Conservation (phyloP, 2,888 invertebrate species). For the Heliothis peltigera region DNA sequence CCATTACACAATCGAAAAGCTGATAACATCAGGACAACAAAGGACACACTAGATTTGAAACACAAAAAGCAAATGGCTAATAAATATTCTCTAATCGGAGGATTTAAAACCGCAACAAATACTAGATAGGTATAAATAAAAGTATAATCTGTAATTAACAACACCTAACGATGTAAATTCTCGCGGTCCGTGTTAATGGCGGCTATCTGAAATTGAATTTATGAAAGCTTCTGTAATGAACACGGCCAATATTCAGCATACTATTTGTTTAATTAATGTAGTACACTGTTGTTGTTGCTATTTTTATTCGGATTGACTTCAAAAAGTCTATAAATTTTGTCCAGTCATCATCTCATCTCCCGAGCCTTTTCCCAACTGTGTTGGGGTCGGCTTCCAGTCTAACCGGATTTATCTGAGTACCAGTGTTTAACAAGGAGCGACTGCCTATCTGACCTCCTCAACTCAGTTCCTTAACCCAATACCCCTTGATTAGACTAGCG, state of each 20-base stretch:
- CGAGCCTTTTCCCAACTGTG: too few species aligned
- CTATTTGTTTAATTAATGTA: conserved; percentile 15
- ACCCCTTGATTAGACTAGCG: too few species aligned
- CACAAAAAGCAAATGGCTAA: conserved; percentile 2
- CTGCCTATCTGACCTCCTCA: too few species aligned
- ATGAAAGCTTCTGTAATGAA: conserved; percentile 41
- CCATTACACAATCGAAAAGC: background rate
- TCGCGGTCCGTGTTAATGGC: conserved; percentile 44
- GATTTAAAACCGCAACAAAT: conserved; percentile 23
- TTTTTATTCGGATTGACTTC: background rate
- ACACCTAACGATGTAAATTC: conserved; percentile 44
- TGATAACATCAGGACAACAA: conserved; percentile 10
- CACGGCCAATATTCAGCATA: conserved; percentile 7
- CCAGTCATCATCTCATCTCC: too few species aligned
- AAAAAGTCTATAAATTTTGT: background rate
- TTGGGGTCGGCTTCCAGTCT: too few species aligned
- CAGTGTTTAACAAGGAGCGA: too few species aligned
- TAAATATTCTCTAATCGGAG: conserved; percentile 34
- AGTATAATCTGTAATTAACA: conserved; percentile 51
- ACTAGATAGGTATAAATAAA: conserved; percentile 55
- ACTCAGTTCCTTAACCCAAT: too few species aligned
- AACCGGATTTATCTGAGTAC: too few species aligned
- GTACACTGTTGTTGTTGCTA: background rate
- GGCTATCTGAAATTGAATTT: conserved; percentile 56
- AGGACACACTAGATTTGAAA: background rate